Conservation (phyloP, 2,797 vertebrate species). For the Champsocephalus esox region DNA sequence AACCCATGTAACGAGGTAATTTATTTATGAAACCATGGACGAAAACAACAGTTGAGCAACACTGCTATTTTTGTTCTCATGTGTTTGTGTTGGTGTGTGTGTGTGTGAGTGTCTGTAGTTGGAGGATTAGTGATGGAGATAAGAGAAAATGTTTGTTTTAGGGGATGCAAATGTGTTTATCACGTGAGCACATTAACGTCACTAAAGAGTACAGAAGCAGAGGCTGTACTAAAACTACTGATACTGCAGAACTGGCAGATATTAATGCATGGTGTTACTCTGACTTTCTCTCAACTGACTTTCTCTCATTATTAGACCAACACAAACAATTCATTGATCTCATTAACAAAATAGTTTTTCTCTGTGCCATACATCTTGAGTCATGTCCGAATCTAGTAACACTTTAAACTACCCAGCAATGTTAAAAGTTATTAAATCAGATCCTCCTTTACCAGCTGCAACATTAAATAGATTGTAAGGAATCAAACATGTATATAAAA, state of each 20-base stretch:
- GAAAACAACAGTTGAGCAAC: conserved; percentile 15
- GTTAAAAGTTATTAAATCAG: no score
- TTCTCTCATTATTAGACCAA: neutral
- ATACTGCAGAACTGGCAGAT: conserved; percentile 22
- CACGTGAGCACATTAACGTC: conserved; percentile 20
- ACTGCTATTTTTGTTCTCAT: neutral
- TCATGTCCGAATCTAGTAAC: neutral
- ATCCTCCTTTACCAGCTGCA: no score
- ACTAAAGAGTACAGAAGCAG: conserved; percentile 23
- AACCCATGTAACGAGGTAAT: conserved; percentile 13
- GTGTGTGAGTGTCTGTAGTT: neutral
- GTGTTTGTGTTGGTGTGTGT: no score
- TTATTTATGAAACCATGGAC: conserved; percentile 17
- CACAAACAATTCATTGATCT: neutral
- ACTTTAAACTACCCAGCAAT: no score
- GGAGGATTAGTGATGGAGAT: conserved; percentile 1
- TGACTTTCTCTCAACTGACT: neutral
- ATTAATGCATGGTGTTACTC: neutral
- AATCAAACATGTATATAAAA: no score
- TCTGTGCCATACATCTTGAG: neutral
- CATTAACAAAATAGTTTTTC: neutral
- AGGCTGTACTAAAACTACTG: conserved; percentile 28
- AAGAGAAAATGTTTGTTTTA: neutral
- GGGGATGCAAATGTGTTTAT: conserved; percentile 4
- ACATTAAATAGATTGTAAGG: no score